phyloP scores from a whole-genome alignment of 1,140 invertebrate genomes.

The Drosophila jambulina region DNA sequence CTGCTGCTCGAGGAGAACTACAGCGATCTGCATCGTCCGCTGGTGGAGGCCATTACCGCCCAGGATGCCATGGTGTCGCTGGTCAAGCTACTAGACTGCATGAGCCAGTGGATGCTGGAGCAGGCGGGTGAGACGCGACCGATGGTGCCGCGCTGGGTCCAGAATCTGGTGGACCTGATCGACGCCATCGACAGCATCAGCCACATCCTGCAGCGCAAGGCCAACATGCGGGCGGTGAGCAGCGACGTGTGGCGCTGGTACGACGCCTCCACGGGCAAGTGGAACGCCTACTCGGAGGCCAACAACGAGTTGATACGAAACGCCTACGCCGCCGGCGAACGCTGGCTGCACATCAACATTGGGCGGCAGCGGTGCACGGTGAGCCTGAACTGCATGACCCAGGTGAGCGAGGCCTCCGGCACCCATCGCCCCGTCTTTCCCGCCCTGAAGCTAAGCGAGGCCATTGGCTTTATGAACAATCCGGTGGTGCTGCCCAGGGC shows the following conservation, averaged over 20 bases:
- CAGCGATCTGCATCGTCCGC: constrained; percentile 87
- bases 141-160: constrained; percentile 92
- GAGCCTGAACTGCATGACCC: constrained; percentile 93
- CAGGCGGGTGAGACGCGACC: constrained; percentile 17
- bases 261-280: constrained; percentile 92
- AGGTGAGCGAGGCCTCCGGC: constrained; percentile 93
- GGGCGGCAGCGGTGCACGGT: constrained; percentile 92
- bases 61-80: constrained; percentile 72
- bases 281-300: constrained; percentile 90
- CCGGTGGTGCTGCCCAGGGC: constrained; percentile 35
- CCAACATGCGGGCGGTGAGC: constrained; percentile 89
- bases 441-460: constrained; percentile 86
- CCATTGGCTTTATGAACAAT: constrained; percentile 53
- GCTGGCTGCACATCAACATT: constrained; percentile 90
- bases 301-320: constrained; percentile 94
- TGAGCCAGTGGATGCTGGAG: constrained; percentile 70
- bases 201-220: constrained; percentile 89
- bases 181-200: constrained; percentile 94
- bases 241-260: constrained; percentile 94
- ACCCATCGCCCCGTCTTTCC: constrained; percentile 94
- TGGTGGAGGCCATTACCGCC: constrained; percentile 69
- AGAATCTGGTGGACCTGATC: constrained; percentile 91
- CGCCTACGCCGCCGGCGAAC: constrained; percentile 92
- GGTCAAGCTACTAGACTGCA: constrained; percentile 71
- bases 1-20: constrained; percentile 91